Percentiles rank a stretch among this genome's conserved stretches.
Evolutionary conservation across 2,113 vertebrate species (phyloP).

Genomic region (Sebastes fasciatus): DNA sequence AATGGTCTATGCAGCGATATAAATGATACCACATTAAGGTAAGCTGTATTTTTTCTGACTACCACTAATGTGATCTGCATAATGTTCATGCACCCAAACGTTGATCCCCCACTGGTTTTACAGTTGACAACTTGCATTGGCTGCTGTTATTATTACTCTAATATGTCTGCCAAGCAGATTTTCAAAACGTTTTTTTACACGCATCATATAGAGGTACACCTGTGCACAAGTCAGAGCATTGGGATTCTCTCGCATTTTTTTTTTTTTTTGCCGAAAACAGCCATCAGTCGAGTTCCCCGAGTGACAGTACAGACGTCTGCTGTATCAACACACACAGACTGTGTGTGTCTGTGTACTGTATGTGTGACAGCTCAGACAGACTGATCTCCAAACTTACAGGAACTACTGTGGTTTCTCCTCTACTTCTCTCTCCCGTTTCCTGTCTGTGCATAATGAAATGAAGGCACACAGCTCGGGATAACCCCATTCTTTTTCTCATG

Average conservation of each 20-base stretch:
- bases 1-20: constrained; percentile 46
- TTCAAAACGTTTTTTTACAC: not conserved
- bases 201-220: not conserved
- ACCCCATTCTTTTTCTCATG: not conserved
- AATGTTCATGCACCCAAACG: constrained; percentile 22
- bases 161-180: not conserved
- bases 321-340: constrained; percentile 25
- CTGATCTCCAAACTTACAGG: constrained; percentile 44
- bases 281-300: constrained; percentile 23
- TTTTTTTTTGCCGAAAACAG: constrained; percentile 27
- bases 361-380: constrained; percentile 1
- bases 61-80: constrained; percentile 25
- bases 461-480: not conserved
- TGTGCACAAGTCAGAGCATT: not conserved
- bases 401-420: constrained; percentile 22
- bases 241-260: constrained; percentile 1
- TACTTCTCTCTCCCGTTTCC: not conserved
- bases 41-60: constrained; percentile 48
- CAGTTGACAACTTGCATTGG: not conserved
- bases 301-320: constrained; percentile 34
- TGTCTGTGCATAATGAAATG: constrained; percentile 11
- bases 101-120: constrained; percentile 10
- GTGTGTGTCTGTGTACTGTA: constrained; percentile 40
- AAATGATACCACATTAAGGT: constrained; percentile 57
- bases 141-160: not conserved